A percentile compares a stretch with the other conserved stretches of the same genome.
These are phyloP conservation scores for Drosophila borborema DNA, from an alignment of 2,888 invertebrate genomes.

Conservation along the genomic window DNA sequence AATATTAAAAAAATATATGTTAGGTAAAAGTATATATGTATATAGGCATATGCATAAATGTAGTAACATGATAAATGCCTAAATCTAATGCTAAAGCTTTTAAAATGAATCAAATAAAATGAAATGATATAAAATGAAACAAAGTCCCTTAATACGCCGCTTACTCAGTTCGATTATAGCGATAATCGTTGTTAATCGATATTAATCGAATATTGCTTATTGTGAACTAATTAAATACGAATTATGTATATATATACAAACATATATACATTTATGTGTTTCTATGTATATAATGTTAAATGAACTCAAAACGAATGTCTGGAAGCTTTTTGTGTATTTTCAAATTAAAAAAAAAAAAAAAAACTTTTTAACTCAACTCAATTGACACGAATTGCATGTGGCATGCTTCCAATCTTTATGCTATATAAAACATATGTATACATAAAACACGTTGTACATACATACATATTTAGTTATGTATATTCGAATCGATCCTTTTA, in stretches of 20 bases:
- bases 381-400: conserved; percentile 30
- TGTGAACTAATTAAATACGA: conserved; percentile 23
- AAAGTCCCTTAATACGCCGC: conserved; percentile 12
- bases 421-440: not conserved
- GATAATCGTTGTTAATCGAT: conserved; percentile 24
- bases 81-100: conserved; percentile 40
- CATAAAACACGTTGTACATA: not conserved
- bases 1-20: not conserved
- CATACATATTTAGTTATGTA: conserved; percentile 4
- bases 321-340: conserved; percentile 7
- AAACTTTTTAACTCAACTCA: not conserved
- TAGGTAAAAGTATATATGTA: not conserved
- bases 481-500: not conserved
- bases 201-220: conserved; percentile 26
- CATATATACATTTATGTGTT: not conserved
- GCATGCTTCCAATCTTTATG: conserved; percentile 23
- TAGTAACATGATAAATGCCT: not conserved
- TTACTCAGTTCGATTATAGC: conserved; percentile 37
- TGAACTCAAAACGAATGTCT: not conserved
- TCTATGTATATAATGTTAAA: not conserved
- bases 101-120: not conserved
- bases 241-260: conserved; percentile 7
- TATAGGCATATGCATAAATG: conserved; percentile 1
- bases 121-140: conserved; percentile 9
- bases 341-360: not conserved